These are phyloP conservation scores for Rattus norvegicus DNA, from an alignment of 2,113 vertebrate species.

Conservation along the genomic window GRCr8 NC_086028.1:102723501-102724000, in stretches of 20 bases:
- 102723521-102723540: background rate
- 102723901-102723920: background rate
- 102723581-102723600: background rate
- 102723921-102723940: background rate
- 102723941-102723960: background rate
- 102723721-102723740: background rate
- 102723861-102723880: background rate
- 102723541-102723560: background rate
- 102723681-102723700: too few species aligned
- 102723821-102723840: background rate
- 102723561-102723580: background rate
- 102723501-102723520: background rate
- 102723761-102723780: background rate
- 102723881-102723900: background rate
- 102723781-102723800: background rate
- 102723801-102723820: background rate
- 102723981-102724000: fast-evolving
- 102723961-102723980: background rate
- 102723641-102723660: background rate
- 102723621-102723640: background rate
- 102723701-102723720: too few species aligned
- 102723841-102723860: background rate
- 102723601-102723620: background rate
- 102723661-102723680: background rate
- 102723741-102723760: too few species aligned